Percentiles rank a stretch among this genome's conserved stretches.
Conservation (phyloP, 2,113 vertebrate genomes). For the Nerophis lumbriciformis region DNA sequence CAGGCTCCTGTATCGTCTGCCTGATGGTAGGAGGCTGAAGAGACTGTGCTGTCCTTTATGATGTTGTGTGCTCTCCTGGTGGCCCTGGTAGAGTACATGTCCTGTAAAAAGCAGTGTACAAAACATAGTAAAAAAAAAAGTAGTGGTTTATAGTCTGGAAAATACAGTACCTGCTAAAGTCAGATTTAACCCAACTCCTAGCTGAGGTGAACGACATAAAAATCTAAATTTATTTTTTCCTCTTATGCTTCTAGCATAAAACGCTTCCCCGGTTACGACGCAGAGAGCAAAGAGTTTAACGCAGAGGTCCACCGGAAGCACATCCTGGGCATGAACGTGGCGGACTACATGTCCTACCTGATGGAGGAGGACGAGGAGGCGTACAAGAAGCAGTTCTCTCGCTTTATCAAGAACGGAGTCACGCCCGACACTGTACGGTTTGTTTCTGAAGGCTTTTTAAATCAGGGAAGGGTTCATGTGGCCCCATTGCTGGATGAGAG, state of each 20-base stretch:
- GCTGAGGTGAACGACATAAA: not conserved
- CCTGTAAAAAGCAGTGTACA: too few relatives aligned
- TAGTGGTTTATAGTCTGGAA: too few relatives aligned
- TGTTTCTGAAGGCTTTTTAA: too few relatives aligned
- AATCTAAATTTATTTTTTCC: not conserved
- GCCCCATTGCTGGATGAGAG: too few relatives aligned
- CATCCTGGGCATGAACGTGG: slow-evolving; percentile 94
- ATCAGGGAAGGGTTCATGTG: too few relatives aligned
- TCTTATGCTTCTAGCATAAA: slow-evolving; percentile 76
- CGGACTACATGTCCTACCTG: slow-evolving; percentile 93
- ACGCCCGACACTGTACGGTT: slow-evolving; percentile 80
- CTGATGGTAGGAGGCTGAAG: too few relatives aligned
- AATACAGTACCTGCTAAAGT: too few relatives aligned
- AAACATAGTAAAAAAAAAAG: too few relatives aligned
- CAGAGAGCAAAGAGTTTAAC: slow-evolving; percentile 94
- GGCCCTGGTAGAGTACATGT: too few relatives aligned
- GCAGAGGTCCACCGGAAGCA: slow-evolving; percentile 95
- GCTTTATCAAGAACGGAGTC: slow-evolving; percentile 92
- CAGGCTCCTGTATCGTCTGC: too few relatives aligned
- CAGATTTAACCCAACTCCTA: not conserved
- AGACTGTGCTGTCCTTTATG: too few relatives aligned
- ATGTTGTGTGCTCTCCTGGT: too few relatives aligned
- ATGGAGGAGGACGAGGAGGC: slow-evolving; percentile 95
- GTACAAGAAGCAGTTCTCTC: slow-evolving; percentile 97
- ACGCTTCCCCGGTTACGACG: slow-evolving; percentile 94